These are phyloP conservation scores for Volucella bombylans DNA, from an alignment of 2,888 invertebrate species.

Conservation along the genomic window DNA sequence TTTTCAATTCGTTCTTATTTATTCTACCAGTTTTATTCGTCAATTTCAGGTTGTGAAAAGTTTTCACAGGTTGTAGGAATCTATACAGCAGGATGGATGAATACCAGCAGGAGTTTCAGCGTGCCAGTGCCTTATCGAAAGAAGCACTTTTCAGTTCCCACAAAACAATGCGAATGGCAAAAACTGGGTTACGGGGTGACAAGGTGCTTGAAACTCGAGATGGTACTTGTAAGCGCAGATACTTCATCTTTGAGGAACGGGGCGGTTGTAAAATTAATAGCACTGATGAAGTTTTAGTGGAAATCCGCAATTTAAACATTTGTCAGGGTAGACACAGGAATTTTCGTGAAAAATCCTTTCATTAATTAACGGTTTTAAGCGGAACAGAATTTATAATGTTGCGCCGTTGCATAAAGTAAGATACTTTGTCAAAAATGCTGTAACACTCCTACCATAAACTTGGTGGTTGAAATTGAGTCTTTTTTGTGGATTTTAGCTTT, in stretches of 20 bases:
- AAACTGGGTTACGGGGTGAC: conserved; percentile 22
- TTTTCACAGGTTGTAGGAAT: conserved; percentile 53
- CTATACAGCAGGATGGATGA: conserved; percentile 4
- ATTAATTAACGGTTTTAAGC: no score
- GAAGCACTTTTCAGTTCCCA: conserved; percentile 5
- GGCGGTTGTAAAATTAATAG: conserved; percentile 23
- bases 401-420: no score
- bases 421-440: no score
- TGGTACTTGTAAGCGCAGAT: conserved; percentile 28
- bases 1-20: conserved; percentile 52
- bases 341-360: no score
- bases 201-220: conserved; percentile 31
- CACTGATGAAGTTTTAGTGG: not conserved
- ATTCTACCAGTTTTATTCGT: conserved; percentile 53
- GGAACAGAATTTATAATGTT: no score
- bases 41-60: conserved; percentile 50
- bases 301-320: not conserved
- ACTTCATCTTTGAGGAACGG: not conserved
- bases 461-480: no score
- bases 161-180: conserved; percentile 23
- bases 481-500: no score
- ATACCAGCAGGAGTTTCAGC: not conserved
- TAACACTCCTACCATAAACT: no score
- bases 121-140: not conserved
- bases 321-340: not conserved